Evolutionary conservation across 2,113 vertebrate species (phyloP), one percentile per base, ranked within the genome.

Genomic region (Brachionichthys hirsutus): DNA sequence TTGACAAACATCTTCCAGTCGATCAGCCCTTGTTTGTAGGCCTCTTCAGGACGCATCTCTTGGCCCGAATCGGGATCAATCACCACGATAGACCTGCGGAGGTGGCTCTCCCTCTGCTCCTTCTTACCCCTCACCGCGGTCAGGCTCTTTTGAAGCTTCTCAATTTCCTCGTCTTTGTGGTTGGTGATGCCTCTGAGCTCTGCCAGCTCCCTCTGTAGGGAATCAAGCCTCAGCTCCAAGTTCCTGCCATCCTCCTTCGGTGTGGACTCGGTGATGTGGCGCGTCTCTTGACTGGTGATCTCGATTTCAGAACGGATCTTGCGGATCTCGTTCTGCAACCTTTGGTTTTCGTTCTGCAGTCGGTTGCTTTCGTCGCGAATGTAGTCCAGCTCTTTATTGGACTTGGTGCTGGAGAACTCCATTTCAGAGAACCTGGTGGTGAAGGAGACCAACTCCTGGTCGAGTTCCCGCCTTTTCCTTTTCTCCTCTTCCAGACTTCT

Each of bases 1-100:
- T 97, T 98, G 78, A 96, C 94, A 10, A 94, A 98, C 90, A 98
- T 94, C 79, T 93, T 95, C 96, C 95, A 98, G 61, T 99, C 94
- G 2, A 99, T 99, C 76, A 99, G 90, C 15, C 97, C 94, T 0
- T 91, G 82, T 2, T 91, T 91, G n/a, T 93, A 96, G 38, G 97
- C 97, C 82, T 98, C 97, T 77, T 98, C 93, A 0, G 97, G 97
- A 52, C 92, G 90, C 93, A 99, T 96, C 85, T 99, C 96, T 9
- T 92, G 96, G 19, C 96, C 96, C 0, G 94, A 91, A 47, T 99
- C 96, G 0, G 97, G 97, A 73, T 99, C 95, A 0, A 99, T 98
- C 80, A 99, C 92, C 8, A 98, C 97, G 0, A 99, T 98, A 56
- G 96, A 98, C 15, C 96, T 92, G 7, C 93, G 91, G 47, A 99